phyloP scores from a whole-genome alignment of 2,113 vertebrate species.

The Entelurus aequoreus region DNA sequence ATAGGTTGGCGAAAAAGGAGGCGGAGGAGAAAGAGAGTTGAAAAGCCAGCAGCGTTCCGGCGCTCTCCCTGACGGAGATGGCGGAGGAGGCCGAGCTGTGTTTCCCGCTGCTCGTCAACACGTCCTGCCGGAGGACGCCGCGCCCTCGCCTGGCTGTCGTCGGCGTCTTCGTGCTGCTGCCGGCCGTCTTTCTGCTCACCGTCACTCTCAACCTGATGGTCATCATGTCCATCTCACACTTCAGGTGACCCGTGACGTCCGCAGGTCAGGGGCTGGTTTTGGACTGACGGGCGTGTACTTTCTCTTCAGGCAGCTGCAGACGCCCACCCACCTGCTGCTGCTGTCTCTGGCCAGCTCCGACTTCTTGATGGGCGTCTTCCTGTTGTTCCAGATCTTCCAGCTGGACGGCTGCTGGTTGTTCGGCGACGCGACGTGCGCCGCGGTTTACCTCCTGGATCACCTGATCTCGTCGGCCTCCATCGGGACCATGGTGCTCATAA shows the following conservation, averaged over 20 bases:
- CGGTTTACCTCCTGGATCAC: neutral
- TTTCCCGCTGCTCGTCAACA: slow-evolving; percentile 27
- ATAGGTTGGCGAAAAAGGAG: neutral
- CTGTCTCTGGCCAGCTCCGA: slow-evolving; percentile 36
- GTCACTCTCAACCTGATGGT: slow-evolving; percentile 23
- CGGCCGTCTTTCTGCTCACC: slow-evolving; percentile 20
- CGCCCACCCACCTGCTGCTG: slow-evolving; percentile 53
- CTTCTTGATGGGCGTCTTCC: slow-evolving; percentile 12
- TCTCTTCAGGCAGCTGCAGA: slow-evolving; percentile 57
- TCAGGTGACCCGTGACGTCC: neutral
- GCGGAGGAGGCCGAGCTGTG: slow-evolving; percentile 14
- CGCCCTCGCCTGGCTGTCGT: neutral
- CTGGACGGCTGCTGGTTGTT: slow-evolving; percentile 20
- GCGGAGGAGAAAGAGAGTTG: neutral
- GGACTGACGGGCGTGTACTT: too few relatives aligned
- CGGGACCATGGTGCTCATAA: slow-evolving; percentile 37
- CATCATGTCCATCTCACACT: slow-evolving; percentile 34
- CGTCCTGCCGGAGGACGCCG: slow-evolving; percentile 12
- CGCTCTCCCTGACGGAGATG: neutral
- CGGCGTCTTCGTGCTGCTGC: neutral
- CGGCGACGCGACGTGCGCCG: neutral
- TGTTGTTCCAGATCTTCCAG: neutral
- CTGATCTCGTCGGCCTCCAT: slow-evolving; percentile 2
- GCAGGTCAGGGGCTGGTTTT: too few relatives aligned
- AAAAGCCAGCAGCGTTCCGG: too few relatives aligned